A percentile compares a stretch with the other conserved stretches of the same genome.
phyloP scores from a whole-genome alignment of 1,140 invertebrate genomes.

The Notospermus geniculatus region DNA sequence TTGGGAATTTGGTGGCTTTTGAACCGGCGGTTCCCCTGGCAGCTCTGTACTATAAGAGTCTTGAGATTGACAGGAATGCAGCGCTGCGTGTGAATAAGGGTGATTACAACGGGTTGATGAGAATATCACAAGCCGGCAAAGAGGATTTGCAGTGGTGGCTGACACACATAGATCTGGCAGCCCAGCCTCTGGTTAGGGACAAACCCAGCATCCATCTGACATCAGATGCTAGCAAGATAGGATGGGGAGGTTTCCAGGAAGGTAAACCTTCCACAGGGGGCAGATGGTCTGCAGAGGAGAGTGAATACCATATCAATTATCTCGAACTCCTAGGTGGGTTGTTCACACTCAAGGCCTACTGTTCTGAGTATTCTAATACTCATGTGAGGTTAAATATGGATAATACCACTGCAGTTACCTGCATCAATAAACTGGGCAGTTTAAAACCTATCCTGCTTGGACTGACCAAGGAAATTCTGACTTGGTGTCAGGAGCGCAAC shows the following conservation, averaged over 20 bases:
- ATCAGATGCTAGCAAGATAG: slow-evolving; percentile 6
- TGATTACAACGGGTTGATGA: slow-evolving; percentile 15
- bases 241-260: slow-evolving; percentile 10
- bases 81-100: slow-evolving; percentile 14
- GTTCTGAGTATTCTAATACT: slow-evolving; percentile 2
- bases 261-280: slow-evolving; percentile 15
- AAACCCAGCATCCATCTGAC: background rate
- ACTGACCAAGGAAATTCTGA: slow-evolving; percentile 17
- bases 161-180: slow-evolving; percentile 15
- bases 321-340: slow-evolving; percentile 13
- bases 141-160: slow-evolving; percentile 21
- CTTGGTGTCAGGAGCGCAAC: slow-evolving; percentile 21
- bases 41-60: slow-evolving; percentile 17
- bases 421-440: slow-evolving; percentile 19
- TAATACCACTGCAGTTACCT: slow-evolving; percentile 21
- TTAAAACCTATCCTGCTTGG: slow-evolving; percentile 1
- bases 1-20: slow-evolving; percentile 18
- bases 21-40: slow-evolving; percentile 23
- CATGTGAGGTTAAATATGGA: slow-evolving; percentile 19
- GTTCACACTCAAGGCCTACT: background rate
- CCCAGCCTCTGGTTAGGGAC: slow-evolving; percentile 2
- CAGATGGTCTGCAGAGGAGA: slow-evolving; percentile 12
- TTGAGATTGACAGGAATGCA: slow-evolving; percentile 19
- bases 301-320: slow-evolving; percentile 10
- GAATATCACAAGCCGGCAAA: slow-evolving; percentile 1